Conservation (phyloP, 2,888 invertebrate species). For the Lasioglossum vierecki region DNA sequence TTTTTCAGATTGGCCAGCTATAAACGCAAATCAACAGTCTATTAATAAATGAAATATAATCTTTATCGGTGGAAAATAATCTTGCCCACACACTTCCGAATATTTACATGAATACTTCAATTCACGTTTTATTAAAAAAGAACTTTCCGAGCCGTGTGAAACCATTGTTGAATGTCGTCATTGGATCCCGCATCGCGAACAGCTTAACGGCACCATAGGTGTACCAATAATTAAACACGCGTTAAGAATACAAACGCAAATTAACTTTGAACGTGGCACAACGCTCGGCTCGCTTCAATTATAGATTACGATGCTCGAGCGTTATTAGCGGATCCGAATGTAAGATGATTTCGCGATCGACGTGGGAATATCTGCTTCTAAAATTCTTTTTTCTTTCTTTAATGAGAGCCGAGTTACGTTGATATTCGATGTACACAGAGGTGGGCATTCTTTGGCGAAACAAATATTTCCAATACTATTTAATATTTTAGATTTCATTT, state of each 20-base stretch:
- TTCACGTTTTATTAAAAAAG: background rate
- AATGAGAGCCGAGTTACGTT: background rate
- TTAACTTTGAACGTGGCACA: background rate
- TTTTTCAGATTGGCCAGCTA: background rate
- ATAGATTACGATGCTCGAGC: background rate
- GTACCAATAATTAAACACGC: constrained; percentile 28
- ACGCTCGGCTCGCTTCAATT: background rate
- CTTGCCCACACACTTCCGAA: background rate
- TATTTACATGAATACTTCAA: background rate
- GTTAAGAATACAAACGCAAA: constrained; percentile 17
- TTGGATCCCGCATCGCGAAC: constrained; percentile 15
- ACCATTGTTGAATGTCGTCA: constrained; percentile 11
- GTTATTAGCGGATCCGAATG: constrained; percentile 19
- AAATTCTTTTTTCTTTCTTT: constrained; percentile 23
- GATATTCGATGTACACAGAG: background rate
- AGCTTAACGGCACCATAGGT: constrained; percentile 9
- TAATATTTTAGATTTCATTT: too few relatives aligned
- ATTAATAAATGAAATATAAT: background rate
- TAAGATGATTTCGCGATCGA: constrained; percentile 18
- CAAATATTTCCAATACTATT: too few relatives aligned
- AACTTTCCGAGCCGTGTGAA: background rate
- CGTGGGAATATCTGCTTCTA: constrained; percentile 22
- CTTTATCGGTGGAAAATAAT: background rate
- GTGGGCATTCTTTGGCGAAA: too few relatives aligned
- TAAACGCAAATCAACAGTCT: background rate